Conservation (phyloP, 2,888 invertebrate species). For the Polietes domitor region DNA sequence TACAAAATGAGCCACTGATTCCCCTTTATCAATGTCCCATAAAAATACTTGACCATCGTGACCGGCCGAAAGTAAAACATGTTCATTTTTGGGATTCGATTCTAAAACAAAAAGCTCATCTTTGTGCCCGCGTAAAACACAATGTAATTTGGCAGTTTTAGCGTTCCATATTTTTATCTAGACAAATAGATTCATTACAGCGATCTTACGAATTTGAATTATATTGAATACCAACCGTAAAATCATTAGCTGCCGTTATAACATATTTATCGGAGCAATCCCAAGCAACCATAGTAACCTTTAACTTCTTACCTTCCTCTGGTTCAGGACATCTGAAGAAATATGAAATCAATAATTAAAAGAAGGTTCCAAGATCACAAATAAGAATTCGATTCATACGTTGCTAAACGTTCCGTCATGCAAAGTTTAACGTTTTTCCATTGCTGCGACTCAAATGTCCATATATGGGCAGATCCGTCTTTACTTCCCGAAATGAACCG, state of each 20-base stretch:
- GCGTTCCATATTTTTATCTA: constrained; percentile 89
- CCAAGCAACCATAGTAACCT: constrained; percentile 99
- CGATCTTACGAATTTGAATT: background rate
- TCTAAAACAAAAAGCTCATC: constrained; percentile 97
- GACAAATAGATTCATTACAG: background rate
- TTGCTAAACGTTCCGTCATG: constrained; percentile 85
- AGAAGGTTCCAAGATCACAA: too few species aligned
- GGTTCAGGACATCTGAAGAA: constrained; percentile 78
- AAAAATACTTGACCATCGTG: constrained; percentile 96
- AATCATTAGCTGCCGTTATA: constrained; percentile 95
- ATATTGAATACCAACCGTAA: constrained; percentile 81
- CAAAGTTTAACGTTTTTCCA: constrained; percentile 91
- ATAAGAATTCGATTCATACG: constrained; percentile 78
- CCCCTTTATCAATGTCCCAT: constrained; percentile 88
- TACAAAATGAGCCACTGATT: constrained; percentile 85
- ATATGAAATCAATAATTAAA: constrained; percentile 46
- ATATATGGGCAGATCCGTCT: constrained; percentile 96
- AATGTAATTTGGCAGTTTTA: constrained; percentile 84
- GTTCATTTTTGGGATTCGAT: constrained; percentile 92
- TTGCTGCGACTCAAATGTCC: constrained; percentile 94
- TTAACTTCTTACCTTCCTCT: constrained; percentile 84
- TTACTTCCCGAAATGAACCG: constrained; percentile 96
- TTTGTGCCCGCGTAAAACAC: constrained; percentile 89
- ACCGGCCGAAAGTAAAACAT: constrained; percentile 94
- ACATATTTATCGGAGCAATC: constrained; percentile 92